Conservation (phyloP, 2,888 invertebrate genomes). For the Drosophila nigricruria region DNA sequence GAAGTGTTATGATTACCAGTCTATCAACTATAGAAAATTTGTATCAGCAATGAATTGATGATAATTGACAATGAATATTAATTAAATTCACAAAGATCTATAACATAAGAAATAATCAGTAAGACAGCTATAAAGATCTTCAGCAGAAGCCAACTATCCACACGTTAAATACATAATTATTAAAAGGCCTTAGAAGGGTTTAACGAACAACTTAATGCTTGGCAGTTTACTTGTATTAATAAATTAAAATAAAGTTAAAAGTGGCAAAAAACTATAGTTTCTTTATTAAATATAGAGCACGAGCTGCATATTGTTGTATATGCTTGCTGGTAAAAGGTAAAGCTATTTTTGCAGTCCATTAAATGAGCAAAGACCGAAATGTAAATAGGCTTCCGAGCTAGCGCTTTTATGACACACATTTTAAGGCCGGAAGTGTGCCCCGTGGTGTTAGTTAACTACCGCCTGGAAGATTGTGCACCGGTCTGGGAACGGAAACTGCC, state of each 20-base stretch:
- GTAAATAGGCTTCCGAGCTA: conserved; percentile 18
- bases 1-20: no score
- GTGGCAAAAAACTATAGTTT: neutral
- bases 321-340: neutral
- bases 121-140: no score
- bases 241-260: neutral
- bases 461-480: conserved; percentile 27
- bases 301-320: conserved; percentile 1
- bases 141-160: no score
- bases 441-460: conserved; percentile 45
- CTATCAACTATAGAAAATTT: no score
- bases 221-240: neutral
- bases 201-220: no score
- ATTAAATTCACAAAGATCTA: no score
- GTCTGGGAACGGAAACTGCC: conserved; percentile 77
- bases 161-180: no score
- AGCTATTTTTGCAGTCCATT: conserved; percentile 7
- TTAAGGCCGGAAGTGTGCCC: conserved; percentile 73
- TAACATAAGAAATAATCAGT: no score
- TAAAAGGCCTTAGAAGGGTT: no score
- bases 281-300: neutral
- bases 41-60: no score
- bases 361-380: conserved; percentile 16
- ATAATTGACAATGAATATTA: no score
- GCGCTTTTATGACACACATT: conserved; percentile 69